These are phyloP conservation scores for Nothocercus nigrocapillus DNA, from an alignment of 2,113 vertebrate species.

Conservation along the genomic window DNA sequence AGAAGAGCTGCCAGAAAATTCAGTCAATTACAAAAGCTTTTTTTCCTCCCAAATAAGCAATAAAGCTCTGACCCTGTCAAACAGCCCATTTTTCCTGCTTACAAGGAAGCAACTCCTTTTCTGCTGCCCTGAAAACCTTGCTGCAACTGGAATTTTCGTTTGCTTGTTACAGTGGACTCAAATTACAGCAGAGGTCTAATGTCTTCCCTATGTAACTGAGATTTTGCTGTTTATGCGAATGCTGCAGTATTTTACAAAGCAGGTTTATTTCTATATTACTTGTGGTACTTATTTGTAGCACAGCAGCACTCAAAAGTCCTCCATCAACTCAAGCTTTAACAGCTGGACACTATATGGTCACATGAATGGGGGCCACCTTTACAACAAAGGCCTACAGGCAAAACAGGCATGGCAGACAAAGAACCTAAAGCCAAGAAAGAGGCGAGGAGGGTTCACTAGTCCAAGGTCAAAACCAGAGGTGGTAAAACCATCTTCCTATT, in stretches of 20 bases:
- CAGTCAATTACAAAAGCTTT: not conserved
- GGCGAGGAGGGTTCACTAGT: not conserved
- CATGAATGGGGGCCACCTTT: not conserved
- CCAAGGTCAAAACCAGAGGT: not conserved
- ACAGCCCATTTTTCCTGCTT: not conserved
- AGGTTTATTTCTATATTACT: not conserved
- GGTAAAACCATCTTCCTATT: slow-evolving; percentile 9
- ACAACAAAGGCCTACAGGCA: not conserved
- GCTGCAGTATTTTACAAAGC: not conserved
- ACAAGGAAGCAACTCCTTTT: not conserved
- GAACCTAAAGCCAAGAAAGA: not conserved
- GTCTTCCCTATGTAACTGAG: not conserved
- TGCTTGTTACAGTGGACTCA: not conserved
- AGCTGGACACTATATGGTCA: not conserved
- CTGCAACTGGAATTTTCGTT: not conserved
- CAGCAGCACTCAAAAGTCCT: not conserved
- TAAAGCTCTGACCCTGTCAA: not conserved
- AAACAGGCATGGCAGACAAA: not conserved
- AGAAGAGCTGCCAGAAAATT: not conserved
- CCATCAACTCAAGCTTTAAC: not conserved
- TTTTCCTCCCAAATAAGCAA: not conserved
- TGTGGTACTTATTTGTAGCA: not conserved
- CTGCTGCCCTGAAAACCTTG: not conserved
- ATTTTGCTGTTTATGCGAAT: not conserved
- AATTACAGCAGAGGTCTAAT: not conserved